Evolutionary conservation across 2,797 vertebrate genomes (phyloP).

Genomic region (Pelobates cultripes): DNA sequence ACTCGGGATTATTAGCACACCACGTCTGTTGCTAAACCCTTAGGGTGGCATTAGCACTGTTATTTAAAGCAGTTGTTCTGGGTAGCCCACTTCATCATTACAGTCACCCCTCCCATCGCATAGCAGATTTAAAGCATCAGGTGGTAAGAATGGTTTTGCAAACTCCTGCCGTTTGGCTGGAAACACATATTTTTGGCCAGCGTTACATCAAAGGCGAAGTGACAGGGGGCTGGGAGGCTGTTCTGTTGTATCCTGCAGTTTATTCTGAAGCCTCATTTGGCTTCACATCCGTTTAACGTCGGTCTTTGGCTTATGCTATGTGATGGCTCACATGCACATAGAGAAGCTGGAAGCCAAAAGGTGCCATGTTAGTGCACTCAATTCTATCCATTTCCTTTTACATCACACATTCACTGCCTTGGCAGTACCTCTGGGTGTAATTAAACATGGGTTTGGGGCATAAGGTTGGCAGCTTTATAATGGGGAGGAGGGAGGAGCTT

Average conservation of each 20-base stretch:
- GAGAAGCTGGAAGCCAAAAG: not conserved
- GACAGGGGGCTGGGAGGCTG: constrained; percentile 30
- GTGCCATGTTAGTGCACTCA: not conserved
- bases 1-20: not conserved
- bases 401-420: not conserved
- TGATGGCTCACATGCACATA: constrained; percentile 1
- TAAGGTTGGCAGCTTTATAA: not conserved
- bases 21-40: not conserved
- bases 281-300: not conserved
- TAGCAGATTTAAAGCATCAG: not conserved
- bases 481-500: too few species aligned
- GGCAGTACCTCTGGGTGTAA: too few species aligned
- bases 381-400: not conserved
- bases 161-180: constrained; percentile 4
- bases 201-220: not conserved
- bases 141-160: not conserved
- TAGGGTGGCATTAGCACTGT: not conserved
- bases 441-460: too few species aligned
- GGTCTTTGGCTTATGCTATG: not conserved
- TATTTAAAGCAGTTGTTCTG: constrained; percentile 7
- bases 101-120: constrained; percentile 12
- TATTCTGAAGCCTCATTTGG: constrained; percentile 10
- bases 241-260: constrained; percentile 6
- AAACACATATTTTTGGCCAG: constrained; percentile 5
- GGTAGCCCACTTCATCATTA: not conserved